These are phyloP conservation scores for Synanthedon vespiformis DNA, from an alignment of 2,888 invertebrate genomes.

Conservation along the genomic window DNA sequence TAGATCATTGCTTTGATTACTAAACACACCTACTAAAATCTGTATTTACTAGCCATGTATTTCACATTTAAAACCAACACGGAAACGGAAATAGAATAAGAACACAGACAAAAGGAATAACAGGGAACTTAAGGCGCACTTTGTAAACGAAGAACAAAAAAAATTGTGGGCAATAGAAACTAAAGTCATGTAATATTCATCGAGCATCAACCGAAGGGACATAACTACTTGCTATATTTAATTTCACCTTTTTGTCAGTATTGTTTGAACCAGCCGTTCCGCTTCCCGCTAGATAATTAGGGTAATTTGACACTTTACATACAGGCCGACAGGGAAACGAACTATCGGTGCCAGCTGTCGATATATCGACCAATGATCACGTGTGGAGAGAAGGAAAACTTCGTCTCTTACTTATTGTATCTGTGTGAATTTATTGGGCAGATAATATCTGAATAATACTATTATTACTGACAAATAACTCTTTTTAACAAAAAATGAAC, in stretches of 20 bases:
- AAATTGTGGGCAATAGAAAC: not conserved
- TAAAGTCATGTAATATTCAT: not conserved
- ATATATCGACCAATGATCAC: not conserved
- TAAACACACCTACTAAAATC: too few species aligned
- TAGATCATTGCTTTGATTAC: too few species aligned
- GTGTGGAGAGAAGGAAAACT: not conserved
- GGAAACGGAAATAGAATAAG: too few species aligned
- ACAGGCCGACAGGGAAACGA: not conserved
- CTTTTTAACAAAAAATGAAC: too few species aligned
- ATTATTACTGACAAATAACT: too few species aligned
- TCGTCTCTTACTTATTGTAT: too few species aligned
- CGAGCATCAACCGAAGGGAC: constrained; percentile 5
- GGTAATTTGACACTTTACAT: constrained; percentile 31
- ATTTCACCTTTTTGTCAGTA: constrained; percentile 1
- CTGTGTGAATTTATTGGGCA: too few species aligned
- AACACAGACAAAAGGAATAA: not conserved
- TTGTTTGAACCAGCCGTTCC: constrained; percentile 19
- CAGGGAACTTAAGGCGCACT: constrained; percentile 1
- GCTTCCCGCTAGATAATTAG: constrained; percentile 26
- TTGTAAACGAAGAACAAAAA: not conserved
- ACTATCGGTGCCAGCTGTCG: not conserved
- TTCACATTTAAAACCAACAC: too few species aligned
- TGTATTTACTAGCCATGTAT: too few species aligned
- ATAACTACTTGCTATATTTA: constrained; percentile 2
- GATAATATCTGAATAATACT: too few species aligned